Conservation (phyloP, 2,113 vertebrate genomes). For the Strix uralensis region DNA sequence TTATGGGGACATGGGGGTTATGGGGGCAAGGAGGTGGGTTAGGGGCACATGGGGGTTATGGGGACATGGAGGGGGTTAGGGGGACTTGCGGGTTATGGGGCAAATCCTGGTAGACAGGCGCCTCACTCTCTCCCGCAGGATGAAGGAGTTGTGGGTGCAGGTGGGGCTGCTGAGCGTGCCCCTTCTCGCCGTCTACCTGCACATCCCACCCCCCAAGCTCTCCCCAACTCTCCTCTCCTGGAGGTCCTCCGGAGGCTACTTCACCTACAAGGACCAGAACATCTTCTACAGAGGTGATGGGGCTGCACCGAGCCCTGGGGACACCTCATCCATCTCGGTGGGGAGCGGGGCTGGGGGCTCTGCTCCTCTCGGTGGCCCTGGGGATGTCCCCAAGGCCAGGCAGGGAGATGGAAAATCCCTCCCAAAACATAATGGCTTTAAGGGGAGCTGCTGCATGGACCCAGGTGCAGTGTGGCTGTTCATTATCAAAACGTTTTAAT, state of each 20-base stretch:
- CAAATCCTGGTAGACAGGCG: accelerated
- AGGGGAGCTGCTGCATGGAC: not conserved
- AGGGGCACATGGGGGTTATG: not conserved
- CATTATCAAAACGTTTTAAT: accelerated
- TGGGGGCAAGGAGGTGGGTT: not conserved
- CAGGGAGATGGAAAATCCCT: not conserved
- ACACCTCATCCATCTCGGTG: accelerated
- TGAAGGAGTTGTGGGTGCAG: conserved; percentile 95
- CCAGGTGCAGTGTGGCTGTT: not conserved
- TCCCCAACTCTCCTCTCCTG: conserved; percentile 86
- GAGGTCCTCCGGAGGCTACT: conserved; percentile 80
- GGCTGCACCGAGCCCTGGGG: accelerated
- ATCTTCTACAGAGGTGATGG: conserved; percentile 90
- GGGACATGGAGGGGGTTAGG: accelerated
- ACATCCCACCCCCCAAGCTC: conserved; percentile 87
- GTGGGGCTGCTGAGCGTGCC: conserved; percentile 84
- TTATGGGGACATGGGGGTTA: accelerated
- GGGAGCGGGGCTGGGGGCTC: not conserved
- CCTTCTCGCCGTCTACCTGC: conserved; percentile 88
- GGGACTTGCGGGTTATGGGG: accelerated
- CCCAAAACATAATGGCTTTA: accelerated
- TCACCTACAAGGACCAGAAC: conserved; percentile 81
- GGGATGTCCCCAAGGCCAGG: not conserved
- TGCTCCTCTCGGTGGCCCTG: accelerated
- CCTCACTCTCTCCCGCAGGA: conserved; percentile 39